Evolutionary conservation across 2,797 vertebrate genomes (phyloP).

Genomic region (Lagocephalus sceleratus): DNA sequence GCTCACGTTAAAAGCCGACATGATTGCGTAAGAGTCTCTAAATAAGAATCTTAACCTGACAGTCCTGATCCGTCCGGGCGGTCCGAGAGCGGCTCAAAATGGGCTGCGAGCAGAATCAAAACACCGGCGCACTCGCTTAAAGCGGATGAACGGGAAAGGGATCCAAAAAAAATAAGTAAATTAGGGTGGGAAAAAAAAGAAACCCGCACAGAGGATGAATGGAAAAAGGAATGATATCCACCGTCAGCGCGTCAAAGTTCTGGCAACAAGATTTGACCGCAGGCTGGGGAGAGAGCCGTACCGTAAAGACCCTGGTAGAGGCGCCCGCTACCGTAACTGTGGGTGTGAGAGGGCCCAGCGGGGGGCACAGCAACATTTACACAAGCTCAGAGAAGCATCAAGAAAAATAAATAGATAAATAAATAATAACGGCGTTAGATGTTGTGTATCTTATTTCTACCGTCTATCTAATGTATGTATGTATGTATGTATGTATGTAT

Average conservation of each 20-base stretch:
- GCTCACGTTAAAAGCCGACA: constrained; percentile 11
- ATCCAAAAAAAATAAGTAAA: too few relatives aligned
- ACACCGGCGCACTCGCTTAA: not conserved
- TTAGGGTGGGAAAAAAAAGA: too few relatives aligned
- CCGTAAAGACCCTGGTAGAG: constrained; percentile 4
- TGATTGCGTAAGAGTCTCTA: constrained; percentile 45
- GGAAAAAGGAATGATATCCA: constrained; percentile 40
- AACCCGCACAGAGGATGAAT: constrained; percentile 26
- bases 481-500: too few relatives aligned
- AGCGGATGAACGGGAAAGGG: constrained; percentile 18
- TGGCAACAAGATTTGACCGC: constrained; percentile 54
- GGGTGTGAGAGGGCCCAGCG: constrained; percentile 10
- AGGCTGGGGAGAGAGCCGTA: constrained; percentile 42
- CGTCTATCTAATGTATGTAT: too few relatives aligned
- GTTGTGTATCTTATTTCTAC: too few relatives aligned
- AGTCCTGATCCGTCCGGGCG: constrained; percentile 43
- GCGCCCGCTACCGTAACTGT: constrained; percentile 17
- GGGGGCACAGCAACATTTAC: too few relatives aligned
- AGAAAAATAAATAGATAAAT: too few relatives aligned
- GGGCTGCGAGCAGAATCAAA: not conserved
- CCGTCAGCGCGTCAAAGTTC: constrained; percentile 38
- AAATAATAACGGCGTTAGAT: too few relatives aligned
- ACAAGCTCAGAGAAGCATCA: too few relatives aligned
- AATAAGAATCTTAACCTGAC: constrained; percentile 56
- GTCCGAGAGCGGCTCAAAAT: not conserved